Conservation (phyloP, 1,140 invertebrate species). For the Anthonomus grandis region DNA sequence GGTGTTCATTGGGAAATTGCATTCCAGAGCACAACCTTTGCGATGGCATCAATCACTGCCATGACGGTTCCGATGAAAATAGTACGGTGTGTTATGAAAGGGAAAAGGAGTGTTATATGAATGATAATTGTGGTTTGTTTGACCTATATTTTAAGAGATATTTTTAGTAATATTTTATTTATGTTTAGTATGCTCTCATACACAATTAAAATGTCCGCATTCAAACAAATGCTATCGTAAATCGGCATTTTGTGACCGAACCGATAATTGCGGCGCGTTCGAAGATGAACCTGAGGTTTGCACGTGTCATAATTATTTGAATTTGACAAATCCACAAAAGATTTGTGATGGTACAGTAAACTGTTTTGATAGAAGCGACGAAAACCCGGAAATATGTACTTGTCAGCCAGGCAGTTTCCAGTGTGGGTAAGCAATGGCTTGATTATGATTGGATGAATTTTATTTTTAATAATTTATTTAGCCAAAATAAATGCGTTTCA, state of each 20-base stretch:
- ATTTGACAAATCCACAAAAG: conserved; percentile 58
- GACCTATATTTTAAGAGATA: not conserved
- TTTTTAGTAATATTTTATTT: not conserved
- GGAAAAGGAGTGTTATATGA: conserved; percentile 34
- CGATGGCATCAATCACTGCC: conserved; percentile 68
- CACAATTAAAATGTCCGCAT: conserved; percentile 60
- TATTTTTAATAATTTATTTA: conserved; percentile 28
- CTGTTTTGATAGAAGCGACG: conserved; percentile 77
- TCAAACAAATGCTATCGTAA: conserved; percentile 67
- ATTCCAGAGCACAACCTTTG: conserved; percentile 61
- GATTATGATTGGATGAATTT: not conserved
- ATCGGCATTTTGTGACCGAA: conserved; percentile 62
- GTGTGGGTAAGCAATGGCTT: conserved; percentile 50
- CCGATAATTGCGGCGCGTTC: conserved; percentile 65
- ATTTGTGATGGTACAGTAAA: conserved; percentile 77
- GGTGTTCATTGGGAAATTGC: conserved; percentile 70
- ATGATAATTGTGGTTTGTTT: conserved; percentile 39
- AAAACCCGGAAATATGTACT: conserved; percentile 61
- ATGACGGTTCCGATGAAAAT: conserved; percentile 63
- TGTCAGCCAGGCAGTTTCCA: conserved; percentile 55
- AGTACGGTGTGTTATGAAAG: conserved; percentile 50
- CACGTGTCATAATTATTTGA: conserved; percentile 65
- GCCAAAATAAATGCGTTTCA: conserved; percentile 58
- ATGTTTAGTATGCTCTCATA: conserved; percentile 55
- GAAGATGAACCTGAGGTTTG: conserved; percentile 68